Conservation (phyloP, 2,888 invertebrate genomes). For the Sycophila texana region DNA sequence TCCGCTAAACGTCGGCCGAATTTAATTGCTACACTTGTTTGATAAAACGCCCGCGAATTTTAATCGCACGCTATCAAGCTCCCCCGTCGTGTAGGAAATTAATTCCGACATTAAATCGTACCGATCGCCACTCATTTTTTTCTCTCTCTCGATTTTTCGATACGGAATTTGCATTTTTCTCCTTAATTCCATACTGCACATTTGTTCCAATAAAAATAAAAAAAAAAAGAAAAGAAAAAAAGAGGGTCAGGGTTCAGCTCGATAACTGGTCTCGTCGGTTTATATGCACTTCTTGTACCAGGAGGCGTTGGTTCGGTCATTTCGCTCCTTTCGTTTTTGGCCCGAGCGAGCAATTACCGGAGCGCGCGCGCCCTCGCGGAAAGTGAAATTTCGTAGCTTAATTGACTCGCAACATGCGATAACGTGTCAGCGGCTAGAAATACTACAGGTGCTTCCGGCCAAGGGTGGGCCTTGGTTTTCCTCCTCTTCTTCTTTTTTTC, state of each 20-base stretch:
- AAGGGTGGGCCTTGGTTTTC: conserved; percentile 2
- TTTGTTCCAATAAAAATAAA: too few species aligned
- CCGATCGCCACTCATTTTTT: too few species aligned
- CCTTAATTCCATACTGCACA: too few species aligned
- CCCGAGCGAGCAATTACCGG: conserved; percentile 3
- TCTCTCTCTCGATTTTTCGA: too few species aligned
- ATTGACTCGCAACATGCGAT: conserved; percentile 69
- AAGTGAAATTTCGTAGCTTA: conserved; percentile 70
- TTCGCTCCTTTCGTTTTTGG: conserved; percentile 35
- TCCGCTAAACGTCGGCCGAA: neutral
- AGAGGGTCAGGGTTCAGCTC: conserved; percentile 65
- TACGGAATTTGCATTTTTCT: too few species aligned
- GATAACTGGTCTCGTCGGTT: conserved; percentile 58
- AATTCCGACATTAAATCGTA: neutral
- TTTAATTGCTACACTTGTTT: conserved; percentile 8
- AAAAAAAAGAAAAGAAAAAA: neutral
- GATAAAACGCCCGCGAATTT: neutral
- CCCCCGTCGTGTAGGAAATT: neutral
- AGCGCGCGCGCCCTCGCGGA: conserved; percentile 49
- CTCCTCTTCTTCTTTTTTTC: neutral
- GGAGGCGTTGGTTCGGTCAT: conserved; percentile 57
- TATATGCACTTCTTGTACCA: neutral
- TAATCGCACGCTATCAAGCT: conserved; percentile 5
- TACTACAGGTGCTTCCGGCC: conserved; percentile 59
- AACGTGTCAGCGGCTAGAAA: conserved; percentile 58